A percentile compares a stretch with the other conserved stretches of the same genome.
Evolutionary conservation across 1,140 invertebrate genomes (phyloP).

Genomic region (Bombus confusus): DNA sequence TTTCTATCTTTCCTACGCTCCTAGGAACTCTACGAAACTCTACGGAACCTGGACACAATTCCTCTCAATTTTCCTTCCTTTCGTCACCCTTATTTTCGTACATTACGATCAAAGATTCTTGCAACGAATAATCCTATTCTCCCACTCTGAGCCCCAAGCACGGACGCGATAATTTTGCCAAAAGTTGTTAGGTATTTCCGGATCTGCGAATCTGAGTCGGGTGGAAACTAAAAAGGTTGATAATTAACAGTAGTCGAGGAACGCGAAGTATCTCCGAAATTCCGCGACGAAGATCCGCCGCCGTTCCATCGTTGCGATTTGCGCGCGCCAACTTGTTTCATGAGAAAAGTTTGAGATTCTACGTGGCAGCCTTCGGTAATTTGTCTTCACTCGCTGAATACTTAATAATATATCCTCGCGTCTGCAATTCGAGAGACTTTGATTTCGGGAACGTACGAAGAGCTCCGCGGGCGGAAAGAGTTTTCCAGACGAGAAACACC

Average conservation of each 20-base stretch:
- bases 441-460: slow-evolving; percentile 30
- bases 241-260: slow-evolving; percentile 1
- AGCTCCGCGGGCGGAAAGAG: slow-evolving; percentile 10
- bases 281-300: not conserved
- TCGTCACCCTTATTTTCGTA: too few species aligned
- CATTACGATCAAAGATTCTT: too few species aligned
- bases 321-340: slow-evolving; percentile 36
- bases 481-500: not conserved
- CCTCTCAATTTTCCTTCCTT: too few species aligned
- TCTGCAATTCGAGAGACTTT: slow-evolving; percentile 41
- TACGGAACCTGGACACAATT: too few species aligned
- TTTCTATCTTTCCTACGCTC: too few species aligned
- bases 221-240: not conserved
- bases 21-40: too few species aligned
- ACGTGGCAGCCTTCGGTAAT: slow-evolving; percentile 40
- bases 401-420: slow-evolving; percentile 44
- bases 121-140: too few species aligned
- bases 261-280: slow-evolving; percentile 16
- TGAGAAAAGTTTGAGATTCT: slow-evolving; percentile 53
- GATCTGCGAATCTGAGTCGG: not conserved
- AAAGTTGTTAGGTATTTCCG: too few species aligned
- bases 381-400: slow-evolving; percentile 48
- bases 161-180: too few species aligned
- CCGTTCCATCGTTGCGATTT: not conserved
- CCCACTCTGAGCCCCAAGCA: too few species aligned